Evolutionary conservation across 2,797 vertebrate species (phyloP), one percentile per base, ranked within the genome.

Genomic region (Xyrichtys novacula): DNA sequence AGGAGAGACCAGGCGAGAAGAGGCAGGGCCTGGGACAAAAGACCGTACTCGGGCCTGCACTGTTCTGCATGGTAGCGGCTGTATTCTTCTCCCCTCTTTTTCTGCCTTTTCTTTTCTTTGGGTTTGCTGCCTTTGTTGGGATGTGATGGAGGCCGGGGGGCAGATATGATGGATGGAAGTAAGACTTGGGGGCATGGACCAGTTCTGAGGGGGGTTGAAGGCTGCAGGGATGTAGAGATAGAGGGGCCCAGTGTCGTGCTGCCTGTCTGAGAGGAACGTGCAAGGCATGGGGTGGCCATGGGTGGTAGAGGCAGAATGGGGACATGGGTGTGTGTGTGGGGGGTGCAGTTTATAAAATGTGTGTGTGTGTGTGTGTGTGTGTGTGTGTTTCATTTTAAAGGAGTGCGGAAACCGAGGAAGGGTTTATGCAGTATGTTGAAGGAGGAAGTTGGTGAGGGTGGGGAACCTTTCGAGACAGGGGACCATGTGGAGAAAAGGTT

Each of bases 91-190:
- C 64, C 47, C 38, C 66, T 84, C 84, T 82, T 56, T 82, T 71
- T 81, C 59, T 78, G 55, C 55, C 71, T 86, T 91, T 91, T 89
- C 78, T 90, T 88, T 91, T 86, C 83, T 88, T 81, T 76, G 62
- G 65, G 42, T 69, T 75, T 42, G 82, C 62, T 61, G 74, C 83
- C 77, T 92, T 93, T 93, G 90, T 91, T 69, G 67, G 60, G 76
- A 79, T 14, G 73, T 62, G 89, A 84, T 88, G 81, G 80, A 83
- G 78, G 74, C 82, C 61, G 78, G 77, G 85, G 87, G 85, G 76
- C 71, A 84, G 81, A 89, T 93, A 92, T 91, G 92, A 94, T 92
- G 88, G 91, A 92, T 93, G 90, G 81, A 88, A 81, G 72, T 78
- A 50, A 62, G 80, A 84, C 75, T 80, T 49, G 65, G 78, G 80